Evolutionary conservation across 2,113 vertebrate species (phyloP).

Genomic region (Oncorhynchus nerka): DNA sequence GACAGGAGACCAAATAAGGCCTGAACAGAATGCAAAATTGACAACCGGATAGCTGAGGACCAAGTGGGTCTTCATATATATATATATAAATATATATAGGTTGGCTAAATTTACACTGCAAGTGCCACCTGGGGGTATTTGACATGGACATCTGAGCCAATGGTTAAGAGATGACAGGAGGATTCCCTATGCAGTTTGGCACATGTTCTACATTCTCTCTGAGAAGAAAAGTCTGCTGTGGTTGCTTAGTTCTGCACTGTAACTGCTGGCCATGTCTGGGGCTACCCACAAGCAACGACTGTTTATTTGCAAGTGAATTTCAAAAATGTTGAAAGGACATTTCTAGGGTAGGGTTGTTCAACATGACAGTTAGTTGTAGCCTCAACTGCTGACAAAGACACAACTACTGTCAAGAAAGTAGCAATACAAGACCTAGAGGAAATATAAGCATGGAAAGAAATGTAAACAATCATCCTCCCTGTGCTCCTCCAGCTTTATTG

Average conservation of each 20-base stretch:
- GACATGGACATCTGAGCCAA: conserved; percentile 13
- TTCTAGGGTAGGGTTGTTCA: not conserved
- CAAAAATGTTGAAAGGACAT: too few relatives aligned
- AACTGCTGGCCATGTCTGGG: too few relatives aligned
- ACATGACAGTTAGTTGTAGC: not conserved
- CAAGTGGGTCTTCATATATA: conserved; percentile 12
- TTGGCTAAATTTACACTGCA: conserved; percentile 25
- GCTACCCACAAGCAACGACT: too few relatives aligned
- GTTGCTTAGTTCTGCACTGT: too few relatives aligned
- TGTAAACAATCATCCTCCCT: conserved; percentile 68
- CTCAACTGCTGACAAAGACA: not conserved
- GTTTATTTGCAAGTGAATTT: too few relatives aligned
- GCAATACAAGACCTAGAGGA: not conserved
- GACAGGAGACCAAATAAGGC: too few relatives aligned
- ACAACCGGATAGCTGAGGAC: not conserved
- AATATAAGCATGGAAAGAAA: not conserved
- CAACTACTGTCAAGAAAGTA: not conserved
- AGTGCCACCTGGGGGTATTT: conserved; percentile 5
- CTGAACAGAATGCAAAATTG: not conserved
- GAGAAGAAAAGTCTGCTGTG: not conserved
- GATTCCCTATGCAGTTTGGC: not conserved
- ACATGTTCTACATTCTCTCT: not conserved
- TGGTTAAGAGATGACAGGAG: not conserved
- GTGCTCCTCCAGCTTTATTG: conserved; percentile 99
- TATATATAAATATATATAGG: conserved; percentile 30